Evolutionary conservation across 2,797 vertebrate species (phyloP).

Genomic region (Lutjanus campechanus): DNA sequence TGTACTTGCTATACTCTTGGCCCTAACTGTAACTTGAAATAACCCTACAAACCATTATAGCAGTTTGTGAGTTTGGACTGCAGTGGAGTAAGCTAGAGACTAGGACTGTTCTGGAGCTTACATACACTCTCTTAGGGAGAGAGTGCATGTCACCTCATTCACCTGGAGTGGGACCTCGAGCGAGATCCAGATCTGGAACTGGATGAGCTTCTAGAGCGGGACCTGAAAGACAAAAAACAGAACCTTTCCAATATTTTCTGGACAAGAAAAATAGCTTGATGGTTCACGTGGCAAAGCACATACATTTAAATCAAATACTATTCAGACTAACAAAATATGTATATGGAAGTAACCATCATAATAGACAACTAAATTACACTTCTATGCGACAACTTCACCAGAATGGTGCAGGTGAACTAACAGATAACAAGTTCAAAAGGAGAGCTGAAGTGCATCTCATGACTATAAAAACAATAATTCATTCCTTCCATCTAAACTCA

Average conservation of each 20-base stretch:
- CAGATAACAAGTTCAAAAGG: not conserved
- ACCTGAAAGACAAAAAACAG: slow-evolving; percentile 94
- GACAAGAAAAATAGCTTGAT: slow-evolving; percentile 14
- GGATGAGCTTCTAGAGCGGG: slow-evolving; percentile 96
- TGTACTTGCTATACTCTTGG: not conserved
- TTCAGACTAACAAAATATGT: slow-evolving; percentile 1
- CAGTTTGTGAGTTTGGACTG: not conserved
- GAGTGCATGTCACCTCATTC: slow-evolving; percentile 99
- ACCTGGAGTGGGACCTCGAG: slow-evolving; percentile 98
- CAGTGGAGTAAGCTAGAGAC: slow-evolving; percentile 17
- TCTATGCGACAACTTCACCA: not conserved
- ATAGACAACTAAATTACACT: not conserved
- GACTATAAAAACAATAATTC: slow-evolving; percentile 4
- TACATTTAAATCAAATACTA: not conserved
- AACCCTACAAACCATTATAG: not conserved
- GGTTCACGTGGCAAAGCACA: slow-evolving; percentile 5
- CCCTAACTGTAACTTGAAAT: not conserved
- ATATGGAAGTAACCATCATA: slow-evolving; percentile 2
- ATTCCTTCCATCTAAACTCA: slow-evolving; percentile 6
- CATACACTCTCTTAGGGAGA: slow-evolving; percentile 89
- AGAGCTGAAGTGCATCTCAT: not conserved
- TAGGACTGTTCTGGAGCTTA: slow-evolving; percentile 70
- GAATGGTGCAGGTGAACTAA: not conserved
- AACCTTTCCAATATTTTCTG: slow-evolving; percentile 88
- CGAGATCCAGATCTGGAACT: slow-evolving; percentile 97